Evolutionary conservation across 2,888 invertebrate genomes (phyloP).

Genomic region (Ferrisia virgata): DNA sequence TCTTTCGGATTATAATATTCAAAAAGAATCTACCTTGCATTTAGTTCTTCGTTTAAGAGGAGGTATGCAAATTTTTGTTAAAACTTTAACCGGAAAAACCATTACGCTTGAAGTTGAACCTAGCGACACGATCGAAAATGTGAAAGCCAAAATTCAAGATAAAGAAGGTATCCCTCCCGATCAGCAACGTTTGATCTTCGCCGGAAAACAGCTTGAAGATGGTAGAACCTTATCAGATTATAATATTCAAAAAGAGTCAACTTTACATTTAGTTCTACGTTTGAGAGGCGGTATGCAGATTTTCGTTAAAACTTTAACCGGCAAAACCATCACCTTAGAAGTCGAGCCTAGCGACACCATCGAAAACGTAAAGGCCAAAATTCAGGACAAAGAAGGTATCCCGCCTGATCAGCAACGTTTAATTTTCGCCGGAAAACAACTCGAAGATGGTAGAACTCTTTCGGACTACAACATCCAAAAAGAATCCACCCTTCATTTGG

Average conservation of each 20-base stretch:
- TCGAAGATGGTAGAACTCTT: too few species aligned
- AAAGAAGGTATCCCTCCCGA: constrained; percentile 62
- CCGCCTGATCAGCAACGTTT: too few species aligned
- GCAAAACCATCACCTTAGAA: constrained; percentile 56
- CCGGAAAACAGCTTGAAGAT: constrained; percentile 69
- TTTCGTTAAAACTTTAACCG: constrained; percentile 57
- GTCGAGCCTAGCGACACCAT: too few species aligned
- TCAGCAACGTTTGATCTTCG: constrained; percentile 65
- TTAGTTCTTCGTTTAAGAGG: constrained; percentile 58
- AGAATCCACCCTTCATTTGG: too few species aligned
- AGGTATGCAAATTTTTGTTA: constrained; percentile 59
- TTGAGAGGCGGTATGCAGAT: constrained; percentile 58
- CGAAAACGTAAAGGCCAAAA: too few species aligned
- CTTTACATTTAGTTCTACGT: constrained; percentile 60
- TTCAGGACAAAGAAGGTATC: too few species aligned
- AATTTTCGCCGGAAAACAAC: too few species aligned
- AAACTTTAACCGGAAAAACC: constrained; percentile 57
- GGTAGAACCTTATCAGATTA: constrained; percentile 65
- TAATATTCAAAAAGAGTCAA: constrained; percentile 65
- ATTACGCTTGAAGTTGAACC: constrained; percentile 55
- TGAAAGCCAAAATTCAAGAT: constrained; percentile 62
- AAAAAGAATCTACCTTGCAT: constrained; percentile 62
- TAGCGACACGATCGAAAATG: constrained; percentile 57
- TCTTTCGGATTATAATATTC: constrained; percentile 62
- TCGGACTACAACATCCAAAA: too few species aligned